Conservation (phyloP, 1,140 invertebrate species). For the Cephus cinctus region DNA sequence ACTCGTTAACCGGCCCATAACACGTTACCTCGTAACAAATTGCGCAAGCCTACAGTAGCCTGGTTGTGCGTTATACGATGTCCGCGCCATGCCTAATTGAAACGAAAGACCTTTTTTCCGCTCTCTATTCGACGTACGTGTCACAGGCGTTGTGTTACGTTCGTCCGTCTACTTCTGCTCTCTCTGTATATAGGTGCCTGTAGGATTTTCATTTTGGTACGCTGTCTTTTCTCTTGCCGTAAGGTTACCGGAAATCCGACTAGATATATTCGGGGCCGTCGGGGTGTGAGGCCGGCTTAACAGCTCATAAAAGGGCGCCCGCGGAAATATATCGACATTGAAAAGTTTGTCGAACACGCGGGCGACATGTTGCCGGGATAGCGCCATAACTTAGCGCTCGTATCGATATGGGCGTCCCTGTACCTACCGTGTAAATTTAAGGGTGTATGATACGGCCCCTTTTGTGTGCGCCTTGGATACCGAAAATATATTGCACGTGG, state of each 20-base stretch:
- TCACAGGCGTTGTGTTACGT: too few species aligned
- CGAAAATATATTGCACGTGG: too few species aligned
- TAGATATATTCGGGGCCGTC: too few species aligned
- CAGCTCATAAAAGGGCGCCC: conserved; percentile 42
- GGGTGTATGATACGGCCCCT: conserved; percentile 28
- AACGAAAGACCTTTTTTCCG: too few species aligned
- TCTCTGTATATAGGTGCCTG: too few species aligned
- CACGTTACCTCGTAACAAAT: conserved; percentile 43
- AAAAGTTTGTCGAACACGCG: conserved; percentile 53
- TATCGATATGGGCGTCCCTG: conserved; percentile 39
- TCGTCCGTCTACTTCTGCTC: too few species aligned
- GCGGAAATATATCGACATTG: conserved; percentile 48
- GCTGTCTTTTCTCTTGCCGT: too few species aligned
- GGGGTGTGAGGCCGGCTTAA: conserved; percentile 8
- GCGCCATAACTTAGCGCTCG: conserved; percentile 45
- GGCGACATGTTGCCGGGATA: conserved; percentile 51
- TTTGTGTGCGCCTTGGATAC: too few species aligned
- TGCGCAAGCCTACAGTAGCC: conserved; percentile 17
- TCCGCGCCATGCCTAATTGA: neutral
- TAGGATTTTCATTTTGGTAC: too few species aligned
- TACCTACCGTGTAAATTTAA: conserved; percentile 40
- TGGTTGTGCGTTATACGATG: neutral
- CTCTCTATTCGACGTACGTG: too few species aligned
- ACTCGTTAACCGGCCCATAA: conserved; percentile 56
- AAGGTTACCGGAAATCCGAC: too few species aligned